phyloP scores from a whole-genome alignment of 2,888 invertebrate genomes.

The Cotesia congregata region DNA sequence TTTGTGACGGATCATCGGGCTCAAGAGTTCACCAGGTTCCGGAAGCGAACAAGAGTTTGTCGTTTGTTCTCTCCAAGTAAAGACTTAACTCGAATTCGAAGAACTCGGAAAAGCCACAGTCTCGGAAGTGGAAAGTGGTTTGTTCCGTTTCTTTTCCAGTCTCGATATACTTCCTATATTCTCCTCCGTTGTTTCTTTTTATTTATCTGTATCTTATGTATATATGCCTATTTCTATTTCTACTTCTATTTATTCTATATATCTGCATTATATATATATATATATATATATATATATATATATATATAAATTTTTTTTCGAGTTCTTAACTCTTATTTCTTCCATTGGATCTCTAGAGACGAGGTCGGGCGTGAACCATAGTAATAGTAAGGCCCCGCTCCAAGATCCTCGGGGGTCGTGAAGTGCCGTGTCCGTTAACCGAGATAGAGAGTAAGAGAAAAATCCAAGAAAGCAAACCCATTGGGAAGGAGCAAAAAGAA shows the following conservation, averaged over 20 bases:
- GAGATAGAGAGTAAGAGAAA: slow-evolving; percentile 53
- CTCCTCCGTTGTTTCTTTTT: slow-evolving; percentile 20
- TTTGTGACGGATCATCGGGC: slow-evolving; percentile 17
- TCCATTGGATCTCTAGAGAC: slow-evolving; percentile 37
- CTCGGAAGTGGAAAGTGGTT: slow-evolving; percentile 34
- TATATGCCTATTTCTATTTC: neutral
- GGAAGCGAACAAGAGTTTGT: slow-evolving; percentile 12
- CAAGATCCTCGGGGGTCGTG: slow-evolving; percentile 34
- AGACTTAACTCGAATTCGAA: slow-evolving; percentile 6
- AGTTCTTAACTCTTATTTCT: slow-evolving; percentile 16
- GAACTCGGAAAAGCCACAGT: slow-evolving; percentile 17
- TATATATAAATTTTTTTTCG: slow-evolving; percentile 4
- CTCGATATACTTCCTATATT: slow-evolving; percentile 32
- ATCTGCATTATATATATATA: neutral
- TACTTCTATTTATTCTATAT: slow-evolving; percentile 3
- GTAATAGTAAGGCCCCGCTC: slow-evolving; percentile 32
- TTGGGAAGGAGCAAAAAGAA: slow-evolving; percentile 33
- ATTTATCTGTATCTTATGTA: slow-evolving; percentile 3
- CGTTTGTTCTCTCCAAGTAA: slow-evolving; percentile 7
- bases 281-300: slow-evolving; percentile 18
- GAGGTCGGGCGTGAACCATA: slow-evolving; percentile 44
- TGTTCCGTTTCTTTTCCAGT: slow-evolving; percentile 22
- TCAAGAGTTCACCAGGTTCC: slow-evolving; percentile 10
- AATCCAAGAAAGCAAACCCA: slow-evolving; percentile 56
- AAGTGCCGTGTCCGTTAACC: slow-evolving; percentile 47